Evolutionary conservation across 1,140 invertebrate genomes (phyloP), one percentile per base, ranked within the genome.

Genomic region (Leucophenga varia): DNA sequence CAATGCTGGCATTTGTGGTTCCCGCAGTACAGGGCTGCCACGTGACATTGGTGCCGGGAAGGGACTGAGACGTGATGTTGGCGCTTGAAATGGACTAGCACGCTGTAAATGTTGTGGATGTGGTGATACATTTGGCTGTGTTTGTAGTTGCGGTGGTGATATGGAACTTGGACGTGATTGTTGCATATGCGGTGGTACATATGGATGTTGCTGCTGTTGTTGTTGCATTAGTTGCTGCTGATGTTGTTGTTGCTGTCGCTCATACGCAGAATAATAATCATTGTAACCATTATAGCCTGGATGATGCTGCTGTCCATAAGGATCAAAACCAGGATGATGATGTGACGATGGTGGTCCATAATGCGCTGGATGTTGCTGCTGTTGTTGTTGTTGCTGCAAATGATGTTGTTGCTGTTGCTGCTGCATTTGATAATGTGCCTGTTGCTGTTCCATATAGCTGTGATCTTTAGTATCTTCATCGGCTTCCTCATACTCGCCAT

Each of bases 401-500:
- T 52, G 59, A 8, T 9, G 36, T 12, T 45, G 43, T 22, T 36
- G 43, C 20, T 45, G 43, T 14, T 47, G 31, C 32, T 20, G 31
- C 3, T 20, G 37, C n/a, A 30, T 7, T 4, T 32, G 37, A 6
- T 5, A 30, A n/a, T 35, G 46, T 20, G 10, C n/a, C 14, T 35
- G 60, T 16, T 67, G 57, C 17, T 69, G 64, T 35, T 64, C 57
- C 43, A 67, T 63, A 18, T 65, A 65, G 43, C 52, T 59, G 22
- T 65, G 64, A 16, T 54, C 37, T 34, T 34, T 34, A 3, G 25
- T 19, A 10, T 31, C 31, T 30, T 71, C 61, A 1, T 72, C 68
- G 3, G 72, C 69, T 39, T 72, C 68, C 35, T 72, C 65, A 38
- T 72, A 72, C 12, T 69, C 68, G 8, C 70, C 65, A 19, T 72